Percentiles rank a stretch among this genome's conserved stretches.
phyloP scores from a whole-genome alignment of 2,113 vertebrate species.

The Artemisiospiza belli region DNA sequence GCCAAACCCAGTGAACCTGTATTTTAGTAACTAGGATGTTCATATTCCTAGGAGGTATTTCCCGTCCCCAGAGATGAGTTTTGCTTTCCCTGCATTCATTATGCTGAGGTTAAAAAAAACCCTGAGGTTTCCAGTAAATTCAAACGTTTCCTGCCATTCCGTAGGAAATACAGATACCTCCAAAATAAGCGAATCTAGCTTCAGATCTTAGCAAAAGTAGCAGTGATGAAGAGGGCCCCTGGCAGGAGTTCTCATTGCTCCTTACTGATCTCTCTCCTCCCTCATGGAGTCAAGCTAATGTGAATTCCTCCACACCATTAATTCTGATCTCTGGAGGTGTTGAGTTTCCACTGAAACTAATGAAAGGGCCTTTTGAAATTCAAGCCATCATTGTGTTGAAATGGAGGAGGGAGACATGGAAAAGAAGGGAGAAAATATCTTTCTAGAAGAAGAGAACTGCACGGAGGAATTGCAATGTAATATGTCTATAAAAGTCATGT shows the following conservation, averaged over 20 bases:
- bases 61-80: neutral
- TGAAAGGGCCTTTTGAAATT: conserved; percentile 27
- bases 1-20: neutral
- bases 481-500: neutral
- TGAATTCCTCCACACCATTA: neutral
- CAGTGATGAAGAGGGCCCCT: neutral
- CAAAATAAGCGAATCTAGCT: neutral
- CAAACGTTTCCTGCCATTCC: neutral
- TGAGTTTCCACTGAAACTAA: conserved; percentile 13
- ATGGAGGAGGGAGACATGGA: neutral
- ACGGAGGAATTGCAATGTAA: neutral
- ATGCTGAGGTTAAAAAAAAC: neutral
- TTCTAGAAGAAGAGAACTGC: neutral
- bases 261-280: neutral
- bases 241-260: neutral
- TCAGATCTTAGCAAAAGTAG: neutral
- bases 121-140: neutral
- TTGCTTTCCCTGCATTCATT: neutral
- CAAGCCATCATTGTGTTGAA: neutral
- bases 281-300: neutral
- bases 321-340: conserved; percentile 21
- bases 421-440: neutral
- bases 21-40: neutral
- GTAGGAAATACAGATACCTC: neutral
- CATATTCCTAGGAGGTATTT: neutral